These are phyloP conservation scores for Oreotragus oreotragus DNA, from an alignment of 2,113 vertebrate genomes.

Conservation along the genomic window DNA sequence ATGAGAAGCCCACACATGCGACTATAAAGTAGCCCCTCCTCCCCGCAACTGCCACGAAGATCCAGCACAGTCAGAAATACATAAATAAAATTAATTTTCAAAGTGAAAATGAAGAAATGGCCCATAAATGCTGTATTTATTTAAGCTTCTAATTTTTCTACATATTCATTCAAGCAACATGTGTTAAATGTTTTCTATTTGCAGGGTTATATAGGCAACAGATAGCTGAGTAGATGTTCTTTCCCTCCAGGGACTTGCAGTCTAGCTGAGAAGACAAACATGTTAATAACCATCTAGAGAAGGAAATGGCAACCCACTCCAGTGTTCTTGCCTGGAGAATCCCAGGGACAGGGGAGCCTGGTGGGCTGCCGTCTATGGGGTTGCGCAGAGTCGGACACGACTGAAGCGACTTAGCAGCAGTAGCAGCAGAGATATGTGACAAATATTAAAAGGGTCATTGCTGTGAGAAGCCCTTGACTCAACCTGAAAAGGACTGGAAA, in stretches of 20 bases:
- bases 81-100: not conserved
- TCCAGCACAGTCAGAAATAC: not conserved
- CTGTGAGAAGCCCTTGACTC: not conserved
- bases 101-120: not conserved
- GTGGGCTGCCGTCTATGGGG: too few species aligned
- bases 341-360: too few species aligned
- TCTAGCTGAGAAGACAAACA: slow-evolving; percentile 1
- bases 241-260: not conserved
- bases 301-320: too few species aligned
- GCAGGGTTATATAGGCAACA: not conserved
- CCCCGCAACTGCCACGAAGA: not conserved
- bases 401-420: too few species aligned
- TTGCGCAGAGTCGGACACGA: rapidly evolving
- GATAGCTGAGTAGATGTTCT: not conserved
- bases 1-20: not conserved
- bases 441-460: not conserved
- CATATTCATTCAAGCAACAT: not conserved
- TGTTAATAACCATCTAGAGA: not conserved
- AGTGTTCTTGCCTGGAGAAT: too few species aligned
- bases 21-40: not conserved
- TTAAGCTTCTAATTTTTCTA: not conserved
- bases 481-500: not conserved
- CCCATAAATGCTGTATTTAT: not conserved
- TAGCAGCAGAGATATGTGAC: not conserved
- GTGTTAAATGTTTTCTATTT: not conserved